Evolutionary conservation across 2,113 vertebrate genomes (phyloP), one percentile per base, ranked within the genome.

Genomic region (Saguinus midas): DNA sequence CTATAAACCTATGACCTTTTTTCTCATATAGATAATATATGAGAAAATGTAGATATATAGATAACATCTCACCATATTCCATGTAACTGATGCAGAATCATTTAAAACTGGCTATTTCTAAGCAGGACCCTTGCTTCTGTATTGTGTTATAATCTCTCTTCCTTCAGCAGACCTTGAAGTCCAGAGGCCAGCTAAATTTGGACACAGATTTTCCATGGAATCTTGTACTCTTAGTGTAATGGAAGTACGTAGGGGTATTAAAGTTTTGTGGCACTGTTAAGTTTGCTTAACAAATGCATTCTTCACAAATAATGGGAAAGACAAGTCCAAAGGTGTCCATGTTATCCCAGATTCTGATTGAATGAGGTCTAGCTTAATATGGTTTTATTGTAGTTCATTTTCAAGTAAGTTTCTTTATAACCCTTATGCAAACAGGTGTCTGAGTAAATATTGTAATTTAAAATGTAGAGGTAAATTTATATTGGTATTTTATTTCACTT

Each of bases 381-480:
- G 55, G 25, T 57, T 76, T 80, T 70, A 45, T 87, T 87, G 1
- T 70, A 83, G 5, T 55, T 93, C 7, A 40, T 89, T 95, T 87
- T 57, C 32, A 92, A 35, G 14, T 78, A 72, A 72, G 12, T 92
- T 87, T 58, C 80, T 94, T 80, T 95, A 91, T 87, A 79, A 5
- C 37, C 20, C 16, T 52, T 91, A 86, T 80, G 43, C 3, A 94
- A 89, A 76, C n/a, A 95, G 75, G 20, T 81, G 20, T 52, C 16
- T 94, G n/a, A 82, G n/a, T 89, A 84, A 78, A 85, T 78, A 61
- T 18, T 90, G 8, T 6, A 76, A 90, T 90, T 89, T 91, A 95
- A 93, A 93, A 48, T 90, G 29, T 43, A 87, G 37, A 95, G 79
- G 20, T 80, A 89, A 88, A 91, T 73, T 90, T 6, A 40, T 76